Evolutionary conservation across 2,888 invertebrate species (phyloP), one percentile per base, ranked within the genome.

Genomic region (Rhyacophila evoluta): DNA sequence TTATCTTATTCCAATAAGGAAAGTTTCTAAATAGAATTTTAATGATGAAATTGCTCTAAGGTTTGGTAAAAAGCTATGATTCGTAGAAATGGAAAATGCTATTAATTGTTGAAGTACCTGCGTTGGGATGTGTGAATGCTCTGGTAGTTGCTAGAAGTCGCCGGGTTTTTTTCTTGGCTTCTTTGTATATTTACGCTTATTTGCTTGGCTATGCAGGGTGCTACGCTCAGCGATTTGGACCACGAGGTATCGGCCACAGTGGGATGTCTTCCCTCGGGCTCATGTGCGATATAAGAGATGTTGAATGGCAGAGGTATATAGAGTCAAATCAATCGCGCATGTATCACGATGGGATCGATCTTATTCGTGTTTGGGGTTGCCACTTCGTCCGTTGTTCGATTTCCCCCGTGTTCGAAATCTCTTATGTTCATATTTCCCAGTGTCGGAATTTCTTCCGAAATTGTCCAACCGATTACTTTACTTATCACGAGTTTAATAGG

Each of bases 221-320:
- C 92, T 97, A 98, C 93, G 96, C 97, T 87, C 95, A 96, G 91
- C 95, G 94, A 91, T 98, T 94, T 92, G 98, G 98, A 85, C 97
- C 97, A 85, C 94, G 97, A 90, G 96, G 96, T 87, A 94, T 97
- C 90, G 97, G 97, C 86, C 97, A 96, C 89, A 95, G 96, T 85
- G 96, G 96, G 87, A 95, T 97, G 87, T 93, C 93, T 85, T 93
- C 94, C 88, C 91, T 95, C 87, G 95, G 95, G 86, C 92, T 95
- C 87, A 94, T 94, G 92, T 94, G 94, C 90, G 95, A 95, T 91
- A 92, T 95, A 89, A 93, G 90, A 91, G 95, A 95, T 89, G 86
- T 88, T 86, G 92, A 93, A 87, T 92, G 93, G 92, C 93, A 93
- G 90, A 93, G 93, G 94, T 93, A 93, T 69, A 29, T 67, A 55